phyloP scores from a whole-genome alignment of 2,113 vertebrate genomes.

The Puntigrus tetrazona region DNA sequence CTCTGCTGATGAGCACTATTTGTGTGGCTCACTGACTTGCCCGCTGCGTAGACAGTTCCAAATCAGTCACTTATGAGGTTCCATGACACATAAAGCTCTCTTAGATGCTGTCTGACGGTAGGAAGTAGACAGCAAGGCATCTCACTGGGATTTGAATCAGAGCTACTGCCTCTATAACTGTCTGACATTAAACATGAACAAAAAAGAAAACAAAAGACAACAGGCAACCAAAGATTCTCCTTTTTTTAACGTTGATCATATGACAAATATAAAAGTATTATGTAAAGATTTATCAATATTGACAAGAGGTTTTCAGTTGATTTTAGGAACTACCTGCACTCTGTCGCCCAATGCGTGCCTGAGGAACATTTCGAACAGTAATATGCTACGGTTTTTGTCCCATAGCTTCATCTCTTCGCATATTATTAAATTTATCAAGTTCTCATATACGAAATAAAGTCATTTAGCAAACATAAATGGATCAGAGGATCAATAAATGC shows the following conservation, averaged over 20 bases:
- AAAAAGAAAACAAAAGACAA: background rate
- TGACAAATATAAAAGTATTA: background rate
- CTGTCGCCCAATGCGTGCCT: background rate
- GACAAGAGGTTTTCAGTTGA: background rate
- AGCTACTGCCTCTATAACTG: background rate
- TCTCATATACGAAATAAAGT: background rate
- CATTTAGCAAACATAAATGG: background rate
- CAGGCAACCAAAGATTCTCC: background rate
- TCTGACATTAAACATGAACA: conserved; percentile 18
- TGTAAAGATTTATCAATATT: background rate
- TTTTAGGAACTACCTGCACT: background rate
- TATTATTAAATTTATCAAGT: background rate
- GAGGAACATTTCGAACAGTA: background rate
- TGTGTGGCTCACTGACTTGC: conserved; percentile 11
- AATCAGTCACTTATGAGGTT: conserved; percentile 16
- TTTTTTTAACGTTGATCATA: background rate
- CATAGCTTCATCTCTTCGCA: background rate
- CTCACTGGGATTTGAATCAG: background rate
- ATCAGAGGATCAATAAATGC: no score
- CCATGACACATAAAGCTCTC: conserved; percentile 7
- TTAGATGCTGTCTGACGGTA: background rate
- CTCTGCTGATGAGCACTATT: background rate
- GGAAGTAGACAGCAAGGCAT: background rate
- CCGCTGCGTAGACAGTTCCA: conserved; percentile 2
- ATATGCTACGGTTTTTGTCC: background rate